Conservation (phyloP, 2,888 invertebrate species). For the Brachyopa scutellaris region DNA sequence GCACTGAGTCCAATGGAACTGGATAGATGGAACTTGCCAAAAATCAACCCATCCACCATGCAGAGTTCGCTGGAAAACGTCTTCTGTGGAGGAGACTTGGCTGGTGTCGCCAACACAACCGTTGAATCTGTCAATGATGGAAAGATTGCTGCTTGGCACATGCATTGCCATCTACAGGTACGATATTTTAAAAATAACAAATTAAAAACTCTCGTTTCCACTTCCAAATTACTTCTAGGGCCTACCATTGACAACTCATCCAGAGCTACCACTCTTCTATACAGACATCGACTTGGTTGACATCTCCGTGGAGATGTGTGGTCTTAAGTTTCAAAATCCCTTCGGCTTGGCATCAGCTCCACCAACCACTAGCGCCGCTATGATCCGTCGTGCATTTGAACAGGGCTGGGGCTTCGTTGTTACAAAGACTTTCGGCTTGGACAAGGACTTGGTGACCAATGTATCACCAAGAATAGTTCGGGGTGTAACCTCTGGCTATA, state of each 20-base stretch:
- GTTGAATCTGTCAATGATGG: slow-evolving; percentile 99
- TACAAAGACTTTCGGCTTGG: slow-evolving; percentile 97
- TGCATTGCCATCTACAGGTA: slow-evolving; percentile 95
- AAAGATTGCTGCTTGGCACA: slow-evolving; percentile 97
- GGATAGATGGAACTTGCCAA: slow-evolving; percentile 90
- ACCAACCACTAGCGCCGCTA: slow-evolving; percentile 95
- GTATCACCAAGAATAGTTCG: slow-evolving; percentile 98
- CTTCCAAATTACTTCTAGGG: slow-evolving; percentile 81
- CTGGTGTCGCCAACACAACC: slow-evolving; percentile 97
- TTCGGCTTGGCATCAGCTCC: slow-evolving; percentile 99
- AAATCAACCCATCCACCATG: slow-evolving; percentile 90
- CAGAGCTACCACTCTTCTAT: slow-evolving; percentile 94
- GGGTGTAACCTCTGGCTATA: slow-evolving; percentile 95
- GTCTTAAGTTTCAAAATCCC: slow-evolving; percentile 96
- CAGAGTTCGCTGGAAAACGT: slow-evolving; percentile 89
- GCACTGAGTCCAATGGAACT: slow-evolving; percentile 91
- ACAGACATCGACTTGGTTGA: slow-evolving; percentile 97
- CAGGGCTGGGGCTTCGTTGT: slow-evolving; percentile 99
- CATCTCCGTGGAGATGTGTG: slow-evolving; percentile 95
- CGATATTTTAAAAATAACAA: slow-evolving; percentile 29
- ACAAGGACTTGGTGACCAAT: slow-evolving; percentile 98
- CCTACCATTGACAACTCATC: slow-evolving; percentile 84
- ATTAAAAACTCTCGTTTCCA: neutral
- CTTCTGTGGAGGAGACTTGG: slow-evolving; percentile 97
- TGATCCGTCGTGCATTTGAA: slow-evolving; percentile 97